Conservation (phyloP, 2,113 vertebrate species). For the Microcebus jonahi region DNA sequence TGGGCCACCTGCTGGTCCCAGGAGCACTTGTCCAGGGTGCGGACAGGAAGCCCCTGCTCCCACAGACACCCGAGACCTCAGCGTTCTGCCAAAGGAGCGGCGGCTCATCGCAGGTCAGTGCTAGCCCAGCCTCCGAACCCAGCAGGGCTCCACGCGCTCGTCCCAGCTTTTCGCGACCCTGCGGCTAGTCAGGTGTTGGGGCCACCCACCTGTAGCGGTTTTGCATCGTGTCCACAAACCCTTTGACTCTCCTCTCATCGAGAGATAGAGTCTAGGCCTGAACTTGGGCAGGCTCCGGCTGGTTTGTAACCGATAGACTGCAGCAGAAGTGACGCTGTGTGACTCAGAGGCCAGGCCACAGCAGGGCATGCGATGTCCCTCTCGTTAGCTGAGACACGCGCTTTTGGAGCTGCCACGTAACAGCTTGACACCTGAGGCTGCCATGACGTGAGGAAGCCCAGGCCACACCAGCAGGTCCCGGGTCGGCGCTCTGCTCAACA, state of each 20-base stretch:
- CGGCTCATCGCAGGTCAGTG: not conserved
- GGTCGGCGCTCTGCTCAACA: too few relatives aligned
- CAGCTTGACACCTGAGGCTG: not conserved
- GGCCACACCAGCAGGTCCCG: not conserved
- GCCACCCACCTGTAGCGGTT: not conserved
- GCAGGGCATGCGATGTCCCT: accelerated
- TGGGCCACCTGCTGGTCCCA: not conserved
- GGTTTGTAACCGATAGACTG: not conserved
- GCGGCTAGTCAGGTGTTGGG: not conserved
- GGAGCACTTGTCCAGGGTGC: not conserved
- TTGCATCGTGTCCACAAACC: too few relatives aligned
- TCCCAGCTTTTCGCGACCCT: not conserved
- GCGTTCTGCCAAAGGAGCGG: not conserved
- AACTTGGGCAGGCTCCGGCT: not conserved
- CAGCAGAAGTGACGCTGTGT: not conserved
- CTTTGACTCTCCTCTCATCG: not conserved
- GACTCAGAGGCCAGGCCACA: not conserved
- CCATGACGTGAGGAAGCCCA: not conserved
- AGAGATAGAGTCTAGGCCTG: accelerated
- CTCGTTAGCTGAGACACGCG: not conserved
- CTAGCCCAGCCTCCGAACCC: not conserved
- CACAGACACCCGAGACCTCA: not conserved
- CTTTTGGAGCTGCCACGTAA: not conserved
- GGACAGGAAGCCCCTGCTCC: not conserved
- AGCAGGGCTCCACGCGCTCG: not conserved